Conservation (phyloP, 2,113 vertebrate genomes). For the Delphinapterus leucas region DNA sequence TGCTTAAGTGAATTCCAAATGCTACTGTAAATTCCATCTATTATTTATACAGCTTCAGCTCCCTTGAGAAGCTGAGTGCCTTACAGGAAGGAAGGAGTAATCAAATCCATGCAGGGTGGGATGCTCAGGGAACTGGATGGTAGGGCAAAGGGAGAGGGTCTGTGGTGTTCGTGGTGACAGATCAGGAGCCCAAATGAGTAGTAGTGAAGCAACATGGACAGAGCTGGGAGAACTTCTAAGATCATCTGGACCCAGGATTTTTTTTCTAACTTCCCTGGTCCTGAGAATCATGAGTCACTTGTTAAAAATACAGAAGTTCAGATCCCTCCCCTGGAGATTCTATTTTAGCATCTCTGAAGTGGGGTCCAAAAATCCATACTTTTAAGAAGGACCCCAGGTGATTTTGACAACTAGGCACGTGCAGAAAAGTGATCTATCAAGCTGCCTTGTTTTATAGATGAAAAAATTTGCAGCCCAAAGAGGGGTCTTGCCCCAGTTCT, state of each 20-base stretch:
- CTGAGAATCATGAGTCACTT: conserved; percentile 23
- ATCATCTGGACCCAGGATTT: not conserved
- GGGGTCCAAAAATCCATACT: not conserved
- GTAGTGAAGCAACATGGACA: not conserved
- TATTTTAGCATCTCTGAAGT: not conserved
- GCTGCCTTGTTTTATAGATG: not conserved
- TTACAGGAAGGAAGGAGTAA: conserved; percentile 42
- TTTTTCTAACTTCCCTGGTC: not conserved
- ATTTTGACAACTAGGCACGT: not conserved
- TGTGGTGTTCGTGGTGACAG: not conserved
- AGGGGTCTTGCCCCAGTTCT: conserved; percentile 8
- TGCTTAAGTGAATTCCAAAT: conserved; percentile 70
- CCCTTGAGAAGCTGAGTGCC: conserved; percentile 40
- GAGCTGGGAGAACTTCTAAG: not conserved
- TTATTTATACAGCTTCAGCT: conserved; percentile 70
- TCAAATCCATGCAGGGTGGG: not conserved
- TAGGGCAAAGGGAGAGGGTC: not conserved
- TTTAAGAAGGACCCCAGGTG: not conserved
- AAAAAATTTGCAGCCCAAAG: not conserved
- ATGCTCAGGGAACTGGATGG: fast-evolving
- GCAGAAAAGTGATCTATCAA: not conserved
- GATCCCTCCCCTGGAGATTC: not conserved
- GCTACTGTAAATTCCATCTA: conserved; percentile 74
- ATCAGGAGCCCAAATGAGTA: not conserved
- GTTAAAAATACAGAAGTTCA: conserved; percentile 22